Conservation (phyloP, 2,888 invertebrate species). For the Urechis unicinctus region DNA sequence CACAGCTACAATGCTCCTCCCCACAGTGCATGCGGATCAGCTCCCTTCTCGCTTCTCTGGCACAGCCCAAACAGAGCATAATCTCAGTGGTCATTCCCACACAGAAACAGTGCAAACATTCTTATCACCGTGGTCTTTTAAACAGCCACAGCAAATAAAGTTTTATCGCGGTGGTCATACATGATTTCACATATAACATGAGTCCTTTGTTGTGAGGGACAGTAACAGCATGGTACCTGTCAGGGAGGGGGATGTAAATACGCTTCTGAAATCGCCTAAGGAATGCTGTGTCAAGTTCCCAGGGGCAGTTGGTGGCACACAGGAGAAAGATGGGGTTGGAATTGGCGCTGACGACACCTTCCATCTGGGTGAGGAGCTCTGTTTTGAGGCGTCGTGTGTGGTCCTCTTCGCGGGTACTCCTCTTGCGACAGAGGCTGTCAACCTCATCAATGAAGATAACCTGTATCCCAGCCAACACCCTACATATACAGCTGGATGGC, state of each 20-base stretch:
- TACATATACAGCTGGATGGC: too few relatives aligned
- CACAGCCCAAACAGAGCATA: constrained; percentile 2
- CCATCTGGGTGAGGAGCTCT: constrained; percentile 57
- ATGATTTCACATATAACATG: too few relatives aligned
- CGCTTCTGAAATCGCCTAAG: constrained; percentile 57
- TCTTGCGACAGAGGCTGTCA: constrained; percentile 57
- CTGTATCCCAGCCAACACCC: constrained; percentile 17
- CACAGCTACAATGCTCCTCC: constrained; percentile 17
- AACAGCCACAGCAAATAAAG: too few relatives aligned
- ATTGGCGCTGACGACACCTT: constrained; percentile 38
- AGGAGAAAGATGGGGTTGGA: constrained; percentile 50
- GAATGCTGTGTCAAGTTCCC: constrained; percentile 60
- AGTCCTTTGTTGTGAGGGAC: too few relatives aligned
- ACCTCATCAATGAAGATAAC: constrained; percentile 61
- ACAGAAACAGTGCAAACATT: too few relatives aligned
- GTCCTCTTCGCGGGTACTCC: constrained; percentile 54
- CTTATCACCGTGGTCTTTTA: too few relatives aligned
- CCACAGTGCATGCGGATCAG: constrained; percentile 40
- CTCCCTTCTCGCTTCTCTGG: constrained; percentile 35
- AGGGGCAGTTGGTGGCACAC: constrained; percentile 61
- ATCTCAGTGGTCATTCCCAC: too few relatives aligned
- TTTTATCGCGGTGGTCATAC: too few relatives aligned
- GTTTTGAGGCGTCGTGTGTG: constrained; percentile 57
- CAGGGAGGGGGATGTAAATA: constrained; percentile 57
- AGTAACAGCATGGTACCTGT: constrained; percentile 37